Base-by-base conservation (phyloP, 2,113 vertebrate species). In the Egretta garzetta region DNA sequence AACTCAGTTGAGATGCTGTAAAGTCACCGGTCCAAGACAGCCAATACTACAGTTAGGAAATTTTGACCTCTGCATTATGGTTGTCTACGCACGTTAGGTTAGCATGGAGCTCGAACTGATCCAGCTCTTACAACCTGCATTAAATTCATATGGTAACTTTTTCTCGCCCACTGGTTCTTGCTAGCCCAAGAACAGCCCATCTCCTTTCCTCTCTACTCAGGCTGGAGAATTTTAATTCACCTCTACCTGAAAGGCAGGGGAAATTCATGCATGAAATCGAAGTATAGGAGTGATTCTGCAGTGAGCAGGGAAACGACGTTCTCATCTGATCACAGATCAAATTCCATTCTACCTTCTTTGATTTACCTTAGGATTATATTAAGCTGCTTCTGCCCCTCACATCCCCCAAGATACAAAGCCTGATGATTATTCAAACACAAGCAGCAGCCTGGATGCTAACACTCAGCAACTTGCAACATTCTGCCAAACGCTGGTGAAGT, bases 1-100 rank as follows among this genome's bases (percentile, higher is more conserved):
- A 88, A 56, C 19, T 35, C 62, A 62, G 0, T 4, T 4, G 3
- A 49, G 17, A 62, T 39, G 49, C 50, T 53, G 49, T 10, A 52
- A 73, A 80, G 39, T 12, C 68, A 60, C 73, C 59, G 68, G 10
- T 63, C 23, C 66, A 86, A 49, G 43, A 33, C 14, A 79, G 33
- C 17, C 24, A 39, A 11, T 12, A 8, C 22, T 7, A 28, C 16
- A 41, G 39, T 8, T 21, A 2, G 64, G 39, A 56, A 77, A 86
- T 0, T 0, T 1, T 27, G 4, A 35, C 33, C 30, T 53, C 41
- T 15, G 12, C 1, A 1, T 35, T 21, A 62, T 0, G 27, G 55
- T 14, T 20, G 0, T 4, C n/a, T 47, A 74, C 39, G 55, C 45
- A 14, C 20, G 0, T 35, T 2, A 28, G 49, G 73, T 53, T 14